Evolutionary conservation across 2,888 invertebrate genomes (phyloP), one percentile per base, ranked within the genome.

Genomic region (Cyclophora punctaria): DNA sequence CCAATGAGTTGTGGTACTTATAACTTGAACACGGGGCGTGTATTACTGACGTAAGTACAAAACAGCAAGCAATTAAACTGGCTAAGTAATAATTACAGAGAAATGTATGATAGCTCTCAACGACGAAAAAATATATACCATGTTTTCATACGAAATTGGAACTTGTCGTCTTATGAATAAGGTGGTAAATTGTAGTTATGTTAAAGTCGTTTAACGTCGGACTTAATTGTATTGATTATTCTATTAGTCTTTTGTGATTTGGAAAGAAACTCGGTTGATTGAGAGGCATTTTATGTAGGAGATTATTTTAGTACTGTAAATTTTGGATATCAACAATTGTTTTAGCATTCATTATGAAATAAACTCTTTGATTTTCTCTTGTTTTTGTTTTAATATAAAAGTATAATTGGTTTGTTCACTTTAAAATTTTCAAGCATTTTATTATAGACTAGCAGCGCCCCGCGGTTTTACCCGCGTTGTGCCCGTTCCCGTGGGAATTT

Each of bases 31-130:
- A 67, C 62, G 70, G 80, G 86, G 86, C 83, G 86, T 80, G 72
- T 77, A 64, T 57, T 66, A 62, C 59, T 78, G 80, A 78, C 80
- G 77, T 77, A 69, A 75, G 71, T 73, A 80, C 73, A 80, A 78
- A 79, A 78, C 74, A 76, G 68, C 71, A 71, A 74, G 74, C 82
- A 84, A 85, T 83, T 83, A 80, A 80, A 78, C 63, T 64, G 66
- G 59, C 63, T 65, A 76, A 76, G 73, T 74, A 71, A 73, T 81
- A 83, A 84, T 83, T 83, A 83, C 57, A 56, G 61, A 61, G 62
- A 63, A 66, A 63, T 57, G 58, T 67, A 62, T 65, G 63, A 64
- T 66, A 63, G 58, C 59, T 60, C 49, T 56, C 57, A 55, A 55
- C 61, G 48, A 56, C 55, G 51, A 56, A 51, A 60, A 60, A 55